A percentile compares a stretch with the other conserved stretches of the same genome.
phyloP scores from a whole-genome alignment of 2,888 invertebrate genomes.

The Nasonovia ribisnigri region DNA sequence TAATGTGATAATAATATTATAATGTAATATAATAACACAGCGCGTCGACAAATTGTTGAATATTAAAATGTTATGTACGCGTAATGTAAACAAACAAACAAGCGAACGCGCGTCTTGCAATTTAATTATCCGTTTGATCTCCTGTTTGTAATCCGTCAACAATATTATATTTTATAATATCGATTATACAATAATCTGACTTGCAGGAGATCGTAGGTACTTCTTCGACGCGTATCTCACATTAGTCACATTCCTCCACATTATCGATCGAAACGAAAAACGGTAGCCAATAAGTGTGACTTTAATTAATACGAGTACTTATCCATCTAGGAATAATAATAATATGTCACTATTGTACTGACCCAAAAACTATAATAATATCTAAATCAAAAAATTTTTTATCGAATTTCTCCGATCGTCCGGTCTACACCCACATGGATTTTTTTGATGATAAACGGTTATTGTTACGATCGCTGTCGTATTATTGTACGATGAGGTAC shows the following conservation, averaged over 20 bases:
- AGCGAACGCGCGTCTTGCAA: background rate
- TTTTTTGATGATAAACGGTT: background rate
- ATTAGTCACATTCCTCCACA: background rate
- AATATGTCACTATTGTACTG: background rate
- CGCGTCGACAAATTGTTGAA: background rate
- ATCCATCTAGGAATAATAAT: background rate
- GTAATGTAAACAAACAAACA: background rate
- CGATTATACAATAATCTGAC: background rate
- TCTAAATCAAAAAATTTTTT: background rate
- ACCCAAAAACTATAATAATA: background rate
- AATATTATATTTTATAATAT: background rate
- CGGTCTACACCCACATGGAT: background rate
- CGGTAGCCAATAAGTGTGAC: too few species aligned
- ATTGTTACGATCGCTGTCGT: background rate
- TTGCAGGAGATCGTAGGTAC: background rate
- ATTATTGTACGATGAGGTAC: background rate
- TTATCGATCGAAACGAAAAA: background rate
- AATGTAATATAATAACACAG: background rate
- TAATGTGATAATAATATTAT: background rate
- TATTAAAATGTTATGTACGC: background rate
- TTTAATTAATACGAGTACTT: background rate
- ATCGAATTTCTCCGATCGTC: background rate
- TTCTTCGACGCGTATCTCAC: background rate
- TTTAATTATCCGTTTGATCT: background rate
- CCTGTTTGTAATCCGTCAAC: background rate